Conservation (phyloP, 2,797 vertebrate species). For the Hylomyscus alleni region DNA sequence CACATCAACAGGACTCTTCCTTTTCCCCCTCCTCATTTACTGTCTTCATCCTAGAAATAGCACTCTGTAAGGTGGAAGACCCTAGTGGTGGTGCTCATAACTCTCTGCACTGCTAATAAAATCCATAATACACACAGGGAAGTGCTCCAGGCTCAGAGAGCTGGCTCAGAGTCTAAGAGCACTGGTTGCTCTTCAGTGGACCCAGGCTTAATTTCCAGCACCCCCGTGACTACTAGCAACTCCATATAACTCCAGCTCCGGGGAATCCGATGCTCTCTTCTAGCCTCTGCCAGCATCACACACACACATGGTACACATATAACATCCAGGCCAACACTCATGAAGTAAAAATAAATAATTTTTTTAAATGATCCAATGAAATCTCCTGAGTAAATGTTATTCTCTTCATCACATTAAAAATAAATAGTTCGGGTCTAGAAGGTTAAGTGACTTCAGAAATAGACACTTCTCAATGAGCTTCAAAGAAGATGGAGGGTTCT, state of each 20-base stretch:
- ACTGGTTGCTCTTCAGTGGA: background rate
- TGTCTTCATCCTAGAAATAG: background rate
- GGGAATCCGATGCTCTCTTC: background rate
- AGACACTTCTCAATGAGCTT: background rate
- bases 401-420: conserved; percentile 20
- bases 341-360: background rate
- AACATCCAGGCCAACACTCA: background rate
- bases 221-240: background rate
- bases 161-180: background rate
- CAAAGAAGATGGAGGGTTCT: background rate
- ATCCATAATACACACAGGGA: background rate
- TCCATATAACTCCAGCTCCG: background rate
- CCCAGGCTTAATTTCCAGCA: background rate
- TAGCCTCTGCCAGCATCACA: background rate
- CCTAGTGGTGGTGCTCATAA: background rate
- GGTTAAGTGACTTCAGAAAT: background rate
- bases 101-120: background rate
- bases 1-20: background rate
- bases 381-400: conserved; percentile 18
- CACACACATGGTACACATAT: background rate
- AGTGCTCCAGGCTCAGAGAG: background rate
- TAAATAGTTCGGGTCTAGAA: conserved; percentile 9
- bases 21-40: background rate
- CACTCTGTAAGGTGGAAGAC: background rate
- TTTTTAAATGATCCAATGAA: background rate